Conservation (phyloP, 1,140 invertebrate genomes). For the Hetaerina americana region DNA sequence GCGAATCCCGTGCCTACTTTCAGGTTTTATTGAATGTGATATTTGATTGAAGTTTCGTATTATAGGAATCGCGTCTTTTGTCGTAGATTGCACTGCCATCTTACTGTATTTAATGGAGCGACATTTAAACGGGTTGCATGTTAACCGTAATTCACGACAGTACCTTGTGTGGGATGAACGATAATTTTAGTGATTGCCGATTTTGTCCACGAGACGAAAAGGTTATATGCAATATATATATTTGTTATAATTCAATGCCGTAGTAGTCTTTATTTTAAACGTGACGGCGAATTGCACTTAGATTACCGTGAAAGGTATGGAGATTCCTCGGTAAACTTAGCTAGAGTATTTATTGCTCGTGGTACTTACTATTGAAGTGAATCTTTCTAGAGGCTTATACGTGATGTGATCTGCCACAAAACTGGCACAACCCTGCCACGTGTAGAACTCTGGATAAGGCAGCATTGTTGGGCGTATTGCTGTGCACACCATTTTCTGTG, state of each 20-base stretch:
- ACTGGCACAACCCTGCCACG: conserved; percentile 42
- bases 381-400: conserved; percentile 40
- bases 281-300: not conserved
- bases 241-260: not conserved
- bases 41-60: not conserved
- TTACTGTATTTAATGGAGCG: not conserved
- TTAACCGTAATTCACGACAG: not conserved
- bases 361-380: conserved; percentile 43
- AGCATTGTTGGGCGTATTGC: conserved; percentile 47
- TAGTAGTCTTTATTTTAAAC: not conserved
- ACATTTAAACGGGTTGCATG: not conserved
- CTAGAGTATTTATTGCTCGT: conserved; percentile 13
- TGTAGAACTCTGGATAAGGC: conserved; percentile 40
- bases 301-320: conserved; percentile 13
- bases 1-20: not conserved
- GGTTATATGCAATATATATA: not conserved
- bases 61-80: not conserved
- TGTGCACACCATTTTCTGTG: conserved; percentile 57
- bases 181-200: not conserved
- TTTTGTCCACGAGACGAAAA: not conserved
- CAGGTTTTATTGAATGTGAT: not conserved
- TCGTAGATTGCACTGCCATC: not conserved
- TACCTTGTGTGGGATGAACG: not conserved
- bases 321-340: conserved; percentile 11
- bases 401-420: conserved; percentile 47